Evolutionary conservation across 2,888 invertebrate species (phyloP), one percentile per base, ranked within the genome.

Genomic region (Palloptera scutellata): DNA sequence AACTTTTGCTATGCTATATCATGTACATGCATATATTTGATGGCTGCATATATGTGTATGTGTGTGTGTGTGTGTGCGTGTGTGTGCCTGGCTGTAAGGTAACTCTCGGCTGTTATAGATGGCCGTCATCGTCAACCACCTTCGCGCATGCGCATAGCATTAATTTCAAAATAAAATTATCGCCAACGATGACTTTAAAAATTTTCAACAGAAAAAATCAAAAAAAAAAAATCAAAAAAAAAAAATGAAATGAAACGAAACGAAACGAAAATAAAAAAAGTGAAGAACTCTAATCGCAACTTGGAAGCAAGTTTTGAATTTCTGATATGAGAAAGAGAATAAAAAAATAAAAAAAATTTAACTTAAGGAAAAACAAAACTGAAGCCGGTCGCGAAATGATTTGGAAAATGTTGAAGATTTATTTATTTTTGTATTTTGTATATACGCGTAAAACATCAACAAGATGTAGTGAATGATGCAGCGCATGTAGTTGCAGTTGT

Each of bases 81-180:
- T 64, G 59, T 61, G 41, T 64, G 59, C 40, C 30, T n/a, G n/a
- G 13, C 41, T 19, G 19, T 15, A 13, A 48, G 13, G 8, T 48
- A 13, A 5, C n/a, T 48, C 48, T 48, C 3, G 8, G 48, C 12
- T n/a, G 15, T 54, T 54, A 54, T 9, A 20, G 54, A 54, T 54
- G 12, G 54, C 20, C 54, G 54, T 20, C 54, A 54, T 45, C 58
- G 42, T 48, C 48, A 41, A 66, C 63, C 68, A 61, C 66, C 68
- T 66, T 67, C 66, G 63, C 66, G 30, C 53, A 54, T 41, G 60
- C 43, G 60, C 59, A 60, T 63, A 62, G 62, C 63, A 65, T 69
- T 61, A 61, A 68, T 68, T 63, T 53, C 63, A 60, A 65, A 64
- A 67, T 43, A 58, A 69, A 69, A 68, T 71, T 69, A 71, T 67